Base-by-base conservation (phyloP, 1,140 invertebrate species). In the Hycleus phaleratus region DNA sequence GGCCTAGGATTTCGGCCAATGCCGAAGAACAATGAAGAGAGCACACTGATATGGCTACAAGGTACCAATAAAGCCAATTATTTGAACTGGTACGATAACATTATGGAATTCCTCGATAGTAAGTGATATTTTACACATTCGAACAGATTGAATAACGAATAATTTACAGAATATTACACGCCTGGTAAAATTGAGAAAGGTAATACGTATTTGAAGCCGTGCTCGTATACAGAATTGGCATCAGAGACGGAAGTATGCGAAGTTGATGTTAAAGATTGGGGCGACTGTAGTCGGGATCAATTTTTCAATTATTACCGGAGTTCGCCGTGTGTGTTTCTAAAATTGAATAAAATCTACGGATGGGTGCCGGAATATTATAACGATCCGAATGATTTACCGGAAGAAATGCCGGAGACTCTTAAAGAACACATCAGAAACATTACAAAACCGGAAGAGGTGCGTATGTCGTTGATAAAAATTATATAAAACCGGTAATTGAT, bases 1-100 rank as follows among this genome's bases (percentile, higher is more conserved):
- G 91, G 90, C 71, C 81, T 97, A 68, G 93, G 93, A 62, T 97
- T 96, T 79, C 80, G 93, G 68, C 94, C 95, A 50, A 91, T 93
- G 84, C 93, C 94, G 39, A 85, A 88, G 63, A 84, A 84, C 56
- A 93, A 94, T 75, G 86, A 94, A 66, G 92, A 95, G 73, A 94
- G 91, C 71, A 95, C 94, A 46, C 81, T 97, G 53, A 92, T 98
- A 72, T 93, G 92, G 86, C 95, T 94, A 79, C 86, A 86, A 74
- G 83, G 85, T 61, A 85, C 82, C 59, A 85, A 90, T 63, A 78
- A 83, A 68, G 85, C 87, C 47, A 91, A 90, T 67, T 87, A 84
- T 70, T 79, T 85, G 61, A 82, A 86, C 63, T 95, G 91, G 91
- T 82, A 84, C 49, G 77, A 80, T 38, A 83, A 86, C 73, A 79